Base-by-base conservation (phyloP, 2,797 vertebrate species). In the Poecilia velifera region DNA sequence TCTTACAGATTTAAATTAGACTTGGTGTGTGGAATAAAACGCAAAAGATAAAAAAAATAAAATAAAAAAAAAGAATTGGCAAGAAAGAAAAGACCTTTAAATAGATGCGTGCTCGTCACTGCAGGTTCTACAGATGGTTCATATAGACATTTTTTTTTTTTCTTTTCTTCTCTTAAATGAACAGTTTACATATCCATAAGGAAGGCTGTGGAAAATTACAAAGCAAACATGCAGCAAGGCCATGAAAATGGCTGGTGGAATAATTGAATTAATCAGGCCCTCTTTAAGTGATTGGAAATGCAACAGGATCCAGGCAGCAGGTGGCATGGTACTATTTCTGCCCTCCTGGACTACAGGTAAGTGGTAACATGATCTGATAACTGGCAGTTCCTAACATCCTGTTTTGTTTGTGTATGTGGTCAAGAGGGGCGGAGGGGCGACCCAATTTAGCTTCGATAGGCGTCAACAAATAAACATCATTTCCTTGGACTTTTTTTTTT, bases 221-320 rank as follows among this genome's bases (percentile, higher is more conserved):
- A 84, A 82, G 76, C 81, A 87, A 88, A 88, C 83, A 84, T 88
- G 82, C 80, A 73, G 80, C 90, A 82, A 91, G 92, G 91, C 90
- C 88, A 89, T 92, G 92, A 94, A 95, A 95, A 94, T 93, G 91
- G 87, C 92, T 90, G 90, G 86, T 86, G 94, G 95, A 96, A 96
- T 95, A 95, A 96, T 95, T 95, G 89, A 96, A 94, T 94, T 93
- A 95, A 96, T 94, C 92, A 86, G 87, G 78, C 84, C 90, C 94
- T 94, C 94, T 94, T 94, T 95, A 95, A 95, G 94, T 94, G 93
- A 95, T 95, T 96, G 94, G 94, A 95, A 95, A 93, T 91, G 95
- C 91, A 96, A 96, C 92, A 90, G 91, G 95, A 96, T 95, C 95
- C 89, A 79, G 92, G 90, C 91, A 90, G 92, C 96, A 96, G 96